Evolutionary conservation across 2,113 vertebrate genomes (phyloP).

Genomic region (Petromus typicus): DNA sequence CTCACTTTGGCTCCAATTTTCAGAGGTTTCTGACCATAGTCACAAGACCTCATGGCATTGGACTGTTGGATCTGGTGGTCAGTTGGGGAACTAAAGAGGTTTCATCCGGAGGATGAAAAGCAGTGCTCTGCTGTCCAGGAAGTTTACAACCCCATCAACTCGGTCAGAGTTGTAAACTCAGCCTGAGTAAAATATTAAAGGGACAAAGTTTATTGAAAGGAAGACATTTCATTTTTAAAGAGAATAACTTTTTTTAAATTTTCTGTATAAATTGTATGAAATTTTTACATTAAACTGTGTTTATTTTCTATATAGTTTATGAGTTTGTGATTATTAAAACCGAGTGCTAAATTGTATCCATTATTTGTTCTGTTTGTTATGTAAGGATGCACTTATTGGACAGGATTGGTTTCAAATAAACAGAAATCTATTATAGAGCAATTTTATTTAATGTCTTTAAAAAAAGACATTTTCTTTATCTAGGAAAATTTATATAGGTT

Average conservation of each 20-base stretch:
- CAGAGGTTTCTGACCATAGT: background rate
- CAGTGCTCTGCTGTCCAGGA: too few species aligned
- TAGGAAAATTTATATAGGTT: background rate
- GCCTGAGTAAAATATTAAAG: too few species aligned
- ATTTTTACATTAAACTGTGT: background rate
- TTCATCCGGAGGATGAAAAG: too few species aligned
- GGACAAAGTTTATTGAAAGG: too few species aligned
- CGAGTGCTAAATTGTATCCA: background rate
- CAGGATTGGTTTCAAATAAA: background rate
- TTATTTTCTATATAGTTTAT: background rate
- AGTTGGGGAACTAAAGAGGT: too few species aligned
- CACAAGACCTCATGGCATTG: too few species aligned
- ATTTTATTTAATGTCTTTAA: background rate
- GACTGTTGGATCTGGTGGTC: too few species aligned
- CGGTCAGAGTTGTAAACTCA: too few species aligned
- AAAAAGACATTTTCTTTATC: background rate
- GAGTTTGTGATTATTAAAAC: background rate
- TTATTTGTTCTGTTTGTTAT: background rate
- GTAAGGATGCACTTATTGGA: background rate
- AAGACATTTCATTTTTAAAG: too few species aligned
- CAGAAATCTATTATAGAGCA: background rate
- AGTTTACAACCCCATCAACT: too few species aligned
- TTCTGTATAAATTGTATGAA: background rate
- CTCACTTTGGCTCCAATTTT: background rate
- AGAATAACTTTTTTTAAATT: background rate